These are phyloP conservation scores for Orius insidiosus DNA, from an alignment of 1,140 invertebrate genomes.

Conservation along the genomic window DNA sequence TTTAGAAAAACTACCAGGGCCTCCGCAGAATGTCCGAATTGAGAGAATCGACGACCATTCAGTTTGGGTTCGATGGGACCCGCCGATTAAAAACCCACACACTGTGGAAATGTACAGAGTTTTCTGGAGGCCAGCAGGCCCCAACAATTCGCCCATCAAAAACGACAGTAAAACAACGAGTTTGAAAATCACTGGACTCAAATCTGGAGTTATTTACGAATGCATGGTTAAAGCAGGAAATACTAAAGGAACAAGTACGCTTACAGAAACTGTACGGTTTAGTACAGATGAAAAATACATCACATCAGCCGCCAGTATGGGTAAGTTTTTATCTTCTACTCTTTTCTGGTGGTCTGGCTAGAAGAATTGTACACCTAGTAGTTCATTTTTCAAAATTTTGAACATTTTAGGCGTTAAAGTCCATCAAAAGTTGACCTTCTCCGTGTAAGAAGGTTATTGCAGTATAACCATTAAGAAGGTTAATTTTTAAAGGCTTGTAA, in stretches of 20 bases:
- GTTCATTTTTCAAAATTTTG: too few relatives aligned
- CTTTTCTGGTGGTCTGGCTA: too few relatives aligned
- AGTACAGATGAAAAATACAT: slow-evolving; percentile 51
- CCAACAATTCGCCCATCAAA: slow-evolving; percentile 32
- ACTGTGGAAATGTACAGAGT: slow-evolving; percentile 60
- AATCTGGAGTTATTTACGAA: slow-evolving; percentile 55
- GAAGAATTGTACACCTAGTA: too few relatives aligned
- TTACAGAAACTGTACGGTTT: slow-evolving; percentile 52
- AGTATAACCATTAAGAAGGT: too few relatives aligned
- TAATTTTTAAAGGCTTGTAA: too few relatives aligned
- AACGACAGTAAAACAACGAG: slow-evolving; percentile 52
- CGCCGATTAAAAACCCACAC: slow-evolving; percentile 60
- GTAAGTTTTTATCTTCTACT: too few relatives aligned
- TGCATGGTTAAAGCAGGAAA: slow-evolving; percentile 66
- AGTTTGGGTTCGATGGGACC: slow-evolving; percentile 51
- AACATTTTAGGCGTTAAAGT: too few relatives aligned
- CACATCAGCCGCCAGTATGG: slow-evolving; percentile 37
- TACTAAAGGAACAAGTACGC: slow-evolving; percentile 52
- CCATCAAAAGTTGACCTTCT: too few relatives aligned
- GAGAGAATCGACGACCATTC: slow-evolving; percentile 37
- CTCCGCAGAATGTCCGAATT: slow-evolving; percentile 51
- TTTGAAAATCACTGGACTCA: slow-evolving; percentile 45
- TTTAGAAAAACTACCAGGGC: slow-evolving; percentile 41
- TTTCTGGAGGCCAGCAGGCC: slow-evolving; percentile 30
- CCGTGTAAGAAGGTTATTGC: too few relatives aligned